Conservation (phyloP, 2,797 vertebrate genomes). For the Pteronotus mesoamericanus region DNA sequence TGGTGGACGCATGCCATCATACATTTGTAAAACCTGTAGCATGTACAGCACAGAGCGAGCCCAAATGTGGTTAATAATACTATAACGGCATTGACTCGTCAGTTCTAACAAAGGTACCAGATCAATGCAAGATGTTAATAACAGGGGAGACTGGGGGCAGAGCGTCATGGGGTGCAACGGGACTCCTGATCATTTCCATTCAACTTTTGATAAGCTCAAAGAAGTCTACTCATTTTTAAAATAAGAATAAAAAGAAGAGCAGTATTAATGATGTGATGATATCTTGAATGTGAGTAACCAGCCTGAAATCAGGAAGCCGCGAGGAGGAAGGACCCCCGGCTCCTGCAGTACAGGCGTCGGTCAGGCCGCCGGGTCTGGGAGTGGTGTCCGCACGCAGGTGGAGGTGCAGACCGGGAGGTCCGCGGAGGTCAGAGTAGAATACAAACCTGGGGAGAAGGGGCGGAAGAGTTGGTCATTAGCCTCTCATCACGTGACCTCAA, state of each 20-base stretch:
- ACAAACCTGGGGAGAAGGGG: fast-evolving
- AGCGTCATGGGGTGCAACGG: too few species aligned
- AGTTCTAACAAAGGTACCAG: too few species aligned
- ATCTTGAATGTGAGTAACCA: background rate
- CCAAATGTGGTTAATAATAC: too few species aligned
- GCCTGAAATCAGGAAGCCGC: background rate
- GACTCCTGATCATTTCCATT: background rate
- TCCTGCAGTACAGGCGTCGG: fast-evolving
- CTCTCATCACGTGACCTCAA: fast-evolving
- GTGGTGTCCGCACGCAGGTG: too few species aligned
- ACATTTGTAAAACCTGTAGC: background rate
- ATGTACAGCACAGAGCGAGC: background rate
- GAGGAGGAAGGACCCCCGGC: fast-evolving
- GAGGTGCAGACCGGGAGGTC: background rate
- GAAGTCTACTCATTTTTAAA: background rate
- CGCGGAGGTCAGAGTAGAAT: background rate
- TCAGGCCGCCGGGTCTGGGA: background rate
- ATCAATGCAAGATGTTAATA: too few species aligned
- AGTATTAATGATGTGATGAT: background rate
- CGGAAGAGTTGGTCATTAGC: background rate
- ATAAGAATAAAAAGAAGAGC: background rate
- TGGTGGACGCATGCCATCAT: too few species aligned
- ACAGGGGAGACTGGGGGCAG: too few species aligned
- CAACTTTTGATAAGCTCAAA: background rate
- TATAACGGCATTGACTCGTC: background rate